These are phyloP conservation scores for Drosophila kohkoa DNA, from an alignment of 1,140 invertebrate genomes.

Conservation along the genomic window DNA sequence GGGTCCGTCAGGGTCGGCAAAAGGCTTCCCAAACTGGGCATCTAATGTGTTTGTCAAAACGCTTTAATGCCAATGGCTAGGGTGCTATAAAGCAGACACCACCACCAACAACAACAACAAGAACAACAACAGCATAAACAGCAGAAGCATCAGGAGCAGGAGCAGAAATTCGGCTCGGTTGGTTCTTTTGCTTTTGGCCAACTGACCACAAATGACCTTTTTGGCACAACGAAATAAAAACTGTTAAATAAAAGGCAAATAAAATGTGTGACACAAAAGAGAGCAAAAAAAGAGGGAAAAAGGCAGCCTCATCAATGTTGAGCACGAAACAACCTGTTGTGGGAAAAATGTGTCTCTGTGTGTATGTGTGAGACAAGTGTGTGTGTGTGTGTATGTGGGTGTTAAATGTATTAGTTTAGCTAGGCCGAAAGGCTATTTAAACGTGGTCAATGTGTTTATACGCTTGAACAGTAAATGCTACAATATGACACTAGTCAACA, in stretches of 20 bases:
- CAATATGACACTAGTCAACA: slow-evolving; percentile 29
- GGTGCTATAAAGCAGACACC: slow-evolving; percentile 62
- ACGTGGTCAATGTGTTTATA: slow-evolving; percentile 78
- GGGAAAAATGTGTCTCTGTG: slow-evolving; percentile 1
- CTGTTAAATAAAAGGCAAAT: slow-evolving; percentile 81
- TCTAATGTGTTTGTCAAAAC: slow-evolving; percentile 81
- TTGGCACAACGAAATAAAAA: slow-evolving; percentile 77
- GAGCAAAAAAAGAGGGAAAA: slow-evolving; percentile 7
- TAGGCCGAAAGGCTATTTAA: slow-evolving; percentile 72
- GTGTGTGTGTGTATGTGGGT: slow-evolving; percentile 22
- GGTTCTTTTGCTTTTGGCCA: slow-evolving; percentile 26
- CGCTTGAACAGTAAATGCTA: slow-evolving; percentile 52
- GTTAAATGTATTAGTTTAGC: slow-evolving; percentile 63
- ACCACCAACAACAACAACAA: slow-evolving; percentile 9
- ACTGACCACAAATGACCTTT: slow-evolving; percentile 75
- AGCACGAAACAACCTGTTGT: slow-evolving; percentile 66
- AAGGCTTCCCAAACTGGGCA: slow-evolving; percentile 46
- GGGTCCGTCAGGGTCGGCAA: slow-evolving; percentile 34
- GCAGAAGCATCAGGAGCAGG: slow-evolving; percentile 5
- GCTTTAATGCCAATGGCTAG: slow-evolving; percentile 67
- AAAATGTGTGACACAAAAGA: slow-evolving; percentile 70
- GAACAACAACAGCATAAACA: slow-evolving; percentile 21
- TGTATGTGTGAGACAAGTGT: slow-evolving; percentile 21
- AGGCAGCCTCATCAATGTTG: slow-evolving; percentile 54
- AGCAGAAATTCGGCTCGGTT: slow-evolving; percentile 6